Evolutionary conservation across 2,113 vertebrate species (phyloP).

Genomic region (Chaetura pelagica): DNA sequence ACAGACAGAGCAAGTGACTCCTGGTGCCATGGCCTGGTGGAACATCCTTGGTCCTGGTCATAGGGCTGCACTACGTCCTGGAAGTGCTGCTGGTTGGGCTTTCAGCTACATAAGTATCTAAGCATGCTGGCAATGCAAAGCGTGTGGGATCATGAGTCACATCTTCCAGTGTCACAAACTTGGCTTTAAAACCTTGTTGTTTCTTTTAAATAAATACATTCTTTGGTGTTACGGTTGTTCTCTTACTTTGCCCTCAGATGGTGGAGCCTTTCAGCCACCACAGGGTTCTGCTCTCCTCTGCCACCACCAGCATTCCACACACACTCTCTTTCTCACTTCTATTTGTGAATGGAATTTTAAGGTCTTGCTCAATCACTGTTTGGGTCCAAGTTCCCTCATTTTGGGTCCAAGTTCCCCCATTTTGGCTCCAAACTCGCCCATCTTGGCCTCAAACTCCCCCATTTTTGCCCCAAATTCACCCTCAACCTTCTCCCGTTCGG

Average conservation of each 20-base stretch:
- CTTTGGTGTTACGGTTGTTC: fast-evolving
- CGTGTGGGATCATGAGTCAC: not conserved
- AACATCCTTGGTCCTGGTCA: fast-evolving
- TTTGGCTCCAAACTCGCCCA: no score
- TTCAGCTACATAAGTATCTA: not conserved
- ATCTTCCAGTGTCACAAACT: not conserved
- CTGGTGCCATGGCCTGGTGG: fast-evolving
- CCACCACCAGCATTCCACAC: not conserved
- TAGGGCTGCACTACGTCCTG: not conserved
- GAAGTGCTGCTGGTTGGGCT: not conserved
- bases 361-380: not conserved
- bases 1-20: not conserved
- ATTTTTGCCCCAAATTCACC: no score
- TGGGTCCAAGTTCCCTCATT: no score
- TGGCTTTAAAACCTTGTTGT: not conserved
- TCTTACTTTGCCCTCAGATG: not conserved
- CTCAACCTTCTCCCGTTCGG: no score
- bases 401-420: no score
- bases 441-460: no score
- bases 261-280: not conserved
- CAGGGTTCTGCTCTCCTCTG: not conserved
- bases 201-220: not conserved
- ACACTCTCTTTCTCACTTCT: not conserved
- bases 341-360: not conserved
- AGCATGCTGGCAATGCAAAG: not conserved